Base-by-base conservation (phyloP, 1,140 invertebrate species). In the Zaprionus camerounensis region DNA sequence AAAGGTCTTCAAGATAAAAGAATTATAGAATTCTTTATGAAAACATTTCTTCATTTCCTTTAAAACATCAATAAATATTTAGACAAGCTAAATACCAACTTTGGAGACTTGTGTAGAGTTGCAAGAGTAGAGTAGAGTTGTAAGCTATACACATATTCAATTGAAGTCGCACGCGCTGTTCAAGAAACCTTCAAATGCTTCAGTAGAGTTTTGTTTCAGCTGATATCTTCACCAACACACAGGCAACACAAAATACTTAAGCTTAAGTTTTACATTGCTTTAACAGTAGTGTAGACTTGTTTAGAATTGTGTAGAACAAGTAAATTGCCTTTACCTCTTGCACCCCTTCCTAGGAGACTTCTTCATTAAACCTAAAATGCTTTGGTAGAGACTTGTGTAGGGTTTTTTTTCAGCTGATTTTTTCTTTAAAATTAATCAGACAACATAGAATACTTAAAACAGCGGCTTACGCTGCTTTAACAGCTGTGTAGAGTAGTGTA, bases 1-100 rank as follows among this genome's bases (percentile, higher is more conserved):
- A 22, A 0, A 0, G 20, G 0, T 22, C 20, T 2, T 22, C 20
- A 22, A 2, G 20, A 1, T 22, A 2, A 1, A 22, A 22, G 0
- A 2, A 22, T 22, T 22, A 22, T 22, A 2, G 20, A 22, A 1
- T 2, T 22, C 20, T 2, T 22, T 22, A 2, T 22, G 20, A 2
- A 22, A 22, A 22, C 2, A 22, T 22, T 2, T 2, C 1, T 22
- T 22, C 2, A 2, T 22, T 22, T 24, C 4, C 24, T 24, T 24
- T 24, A 24, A 24, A 24, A 5, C 6, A 20, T 20, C 1, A 46
- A 9, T 17, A 46, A 4, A 13, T 6, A 34, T 3, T 13, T 13
- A 46, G 17, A 46, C 17, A 17, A 46, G 41, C n/a, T 20, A 20
- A 20, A 20, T 20, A 20, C 20, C 20, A 20, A 20, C 20, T 20